A percentile compares a stretch with the other conserved stretches of the same genome.
Evolutionary conservation across 2,888 invertebrate genomes (phyloP).

Genomic region (Nomada hirtipes): DNA sequence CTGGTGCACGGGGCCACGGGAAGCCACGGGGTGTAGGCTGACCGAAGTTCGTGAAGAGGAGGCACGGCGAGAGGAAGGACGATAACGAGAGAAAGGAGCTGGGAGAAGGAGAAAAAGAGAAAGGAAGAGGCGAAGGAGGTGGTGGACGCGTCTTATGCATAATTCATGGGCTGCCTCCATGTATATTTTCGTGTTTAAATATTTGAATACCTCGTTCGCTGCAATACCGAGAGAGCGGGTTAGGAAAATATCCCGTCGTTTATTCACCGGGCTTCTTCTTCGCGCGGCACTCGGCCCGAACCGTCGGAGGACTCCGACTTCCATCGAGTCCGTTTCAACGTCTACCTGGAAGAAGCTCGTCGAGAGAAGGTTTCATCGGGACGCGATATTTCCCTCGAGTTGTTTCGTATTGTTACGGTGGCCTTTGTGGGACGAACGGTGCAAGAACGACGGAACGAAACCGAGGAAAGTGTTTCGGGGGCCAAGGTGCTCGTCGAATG

Average conservation of each 20-base stretch:
- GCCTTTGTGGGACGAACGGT: constrained; percentile 17
- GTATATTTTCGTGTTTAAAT: constrained; percentile 84
- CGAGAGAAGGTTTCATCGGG: constrained; percentile 41
- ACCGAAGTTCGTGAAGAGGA: constrained; percentile 55
- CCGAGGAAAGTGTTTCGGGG: constrained; percentile 41
- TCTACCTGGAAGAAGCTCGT: not conserved
- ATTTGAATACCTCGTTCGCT: constrained; percentile 82
- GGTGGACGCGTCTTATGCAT: constrained; percentile 79
- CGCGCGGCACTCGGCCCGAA: not conserved
- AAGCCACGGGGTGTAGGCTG: constrained; percentile 31
- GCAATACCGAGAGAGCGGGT: constrained; percentile 73
- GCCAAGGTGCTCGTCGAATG: constrained; percentile 22
- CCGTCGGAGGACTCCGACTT: constrained; percentile 20
- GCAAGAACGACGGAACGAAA: constrained; percentile 29
- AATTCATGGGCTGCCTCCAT: constrained; percentile 81
- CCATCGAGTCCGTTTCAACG: constrained; percentile 8
- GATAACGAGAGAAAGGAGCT: constrained; percentile 52
- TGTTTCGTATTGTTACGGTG: constrained; percentile 36
- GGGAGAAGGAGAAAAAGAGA: constrained; percentile 44
- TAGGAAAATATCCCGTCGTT: constrained; percentile 80
- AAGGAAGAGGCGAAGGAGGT: constrained; percentile 46
- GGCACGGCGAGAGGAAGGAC: constrained; percentile 29
- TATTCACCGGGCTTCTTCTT: constrained; percentile 69
- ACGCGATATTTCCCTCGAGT: constrained; percentile 32
- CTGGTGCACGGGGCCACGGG: constrained; percentile 16